Percentiles rank a stretch among this genome's conserved stretches.
phyloP scores from a whole-genome alignment of 2,888 invertebrate genomes.

The Rhamphomyia laevipes region DNA sequence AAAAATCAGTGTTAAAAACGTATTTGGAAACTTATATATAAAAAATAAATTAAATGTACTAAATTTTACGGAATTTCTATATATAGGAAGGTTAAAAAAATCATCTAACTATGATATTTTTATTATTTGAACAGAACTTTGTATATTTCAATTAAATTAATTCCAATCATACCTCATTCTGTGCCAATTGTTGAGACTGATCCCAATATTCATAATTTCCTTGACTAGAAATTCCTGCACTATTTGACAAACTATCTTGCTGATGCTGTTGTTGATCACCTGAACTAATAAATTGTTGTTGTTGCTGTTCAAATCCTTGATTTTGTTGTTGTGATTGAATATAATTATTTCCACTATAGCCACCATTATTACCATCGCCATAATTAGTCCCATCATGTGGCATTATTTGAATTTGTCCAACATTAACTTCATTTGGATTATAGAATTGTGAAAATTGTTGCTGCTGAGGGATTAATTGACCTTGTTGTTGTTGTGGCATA shows the following conservation, averaged over 20 bases:
- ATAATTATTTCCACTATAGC: conserved; percentile 4
- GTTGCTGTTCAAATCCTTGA: conserved; percentile 9
- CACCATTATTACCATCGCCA: conserved; percentile 1
- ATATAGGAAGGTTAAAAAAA: no score
- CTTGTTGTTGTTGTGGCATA: conserved; percentile 13
- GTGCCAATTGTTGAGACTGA: conserved; percentile 11
- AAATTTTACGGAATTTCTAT: no score
- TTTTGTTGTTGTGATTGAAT: conserved; percentile 7
- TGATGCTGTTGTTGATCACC: conserved; percentile 13
- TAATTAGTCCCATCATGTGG: conserved; percentile 2
- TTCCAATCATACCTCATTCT: conserved; percentile 15
- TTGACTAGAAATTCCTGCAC: background rate
- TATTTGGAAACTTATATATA: no score
- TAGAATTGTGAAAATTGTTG: conserved; percentile 13
- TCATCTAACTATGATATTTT: no score
- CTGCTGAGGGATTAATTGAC: conserved; percentile 3
- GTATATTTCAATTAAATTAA: background rate
- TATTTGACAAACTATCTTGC: conserved; percentile 10
- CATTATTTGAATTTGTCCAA: background rate
- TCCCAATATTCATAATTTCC: conserved; percentile 14
- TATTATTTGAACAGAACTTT: no score
- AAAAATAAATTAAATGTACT: no score
- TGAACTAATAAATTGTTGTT: conserved; percentile 10
- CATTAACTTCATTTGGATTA: conserved; percentile 8
- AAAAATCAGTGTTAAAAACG: no score